Conservation (phyloP, 2,797 vertebrate species). For the Urocyon cinereoargenteus region DNA sequence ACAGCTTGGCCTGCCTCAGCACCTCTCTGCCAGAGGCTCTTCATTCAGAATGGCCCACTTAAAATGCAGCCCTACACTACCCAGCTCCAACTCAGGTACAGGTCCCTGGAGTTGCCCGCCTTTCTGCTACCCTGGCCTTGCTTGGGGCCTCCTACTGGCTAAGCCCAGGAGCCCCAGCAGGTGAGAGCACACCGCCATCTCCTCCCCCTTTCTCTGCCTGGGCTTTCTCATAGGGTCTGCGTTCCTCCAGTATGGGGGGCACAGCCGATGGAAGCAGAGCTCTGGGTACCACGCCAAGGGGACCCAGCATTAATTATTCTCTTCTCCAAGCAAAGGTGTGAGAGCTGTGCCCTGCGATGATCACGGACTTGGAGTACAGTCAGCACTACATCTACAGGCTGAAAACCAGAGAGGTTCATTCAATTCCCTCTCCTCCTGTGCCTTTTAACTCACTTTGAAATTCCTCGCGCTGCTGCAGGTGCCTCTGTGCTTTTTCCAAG, state of each 20-base stretch:
- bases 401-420: constrained; percentile 59
- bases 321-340: not conserved
- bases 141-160: not conserved
- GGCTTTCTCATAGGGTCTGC: not conserved
- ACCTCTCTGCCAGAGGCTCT: not conserved
- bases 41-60: not conserved
- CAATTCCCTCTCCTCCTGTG: constrained; percentile 75
- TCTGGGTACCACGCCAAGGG: not conserved
- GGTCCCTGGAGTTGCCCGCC: not conserved
- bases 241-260: not conserved
- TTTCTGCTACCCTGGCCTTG: not conserved
- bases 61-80: not conserved
- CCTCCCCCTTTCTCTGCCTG: not conserved
- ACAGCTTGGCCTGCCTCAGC: constrained; percentile 31
- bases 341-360: constrained; percentile 8
- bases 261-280: not conserved
- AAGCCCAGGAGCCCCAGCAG: not conserved
- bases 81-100: not conserved
- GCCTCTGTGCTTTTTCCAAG: constrained; percentile 61
- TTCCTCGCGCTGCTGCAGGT: constrained; percentile 58
- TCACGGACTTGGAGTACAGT: not conserved
- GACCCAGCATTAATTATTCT: not conserved
- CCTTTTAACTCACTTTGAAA: constrained; percentile 83
- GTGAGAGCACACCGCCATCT: too few species aligned
- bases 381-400: constrained; percentile 36